Conservation (phyloP, 2,797 vertebrate genomes). For the Rhinophrynus dorsalis region DNA sequence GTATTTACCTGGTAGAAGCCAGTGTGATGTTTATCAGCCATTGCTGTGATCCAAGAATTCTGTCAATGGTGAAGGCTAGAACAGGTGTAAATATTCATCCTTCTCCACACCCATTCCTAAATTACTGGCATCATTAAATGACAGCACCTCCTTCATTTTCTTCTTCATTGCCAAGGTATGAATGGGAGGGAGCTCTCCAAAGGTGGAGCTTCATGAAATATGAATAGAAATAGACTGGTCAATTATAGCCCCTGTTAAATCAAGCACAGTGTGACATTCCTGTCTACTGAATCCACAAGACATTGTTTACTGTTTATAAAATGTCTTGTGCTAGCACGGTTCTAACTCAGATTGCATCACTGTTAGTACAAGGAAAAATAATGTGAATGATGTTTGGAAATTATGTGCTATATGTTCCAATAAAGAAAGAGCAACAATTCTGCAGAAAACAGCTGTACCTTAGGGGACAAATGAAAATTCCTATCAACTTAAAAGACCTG, state of each 20-base stretch:
- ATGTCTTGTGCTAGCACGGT: neutral
- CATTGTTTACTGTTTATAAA: neutral
- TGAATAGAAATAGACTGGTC: neutral
- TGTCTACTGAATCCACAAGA: neutral
- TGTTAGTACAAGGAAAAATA: too few species aligned
- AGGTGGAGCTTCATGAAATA: neutral
- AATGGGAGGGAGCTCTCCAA: slow-evolving; percentile 1
- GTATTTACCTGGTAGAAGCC: slow-evolving; percentile 22
- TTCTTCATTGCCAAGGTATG: neutral
- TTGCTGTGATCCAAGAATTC: neutral
- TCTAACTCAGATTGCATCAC: neutral
- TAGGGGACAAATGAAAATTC: too few species aligned
- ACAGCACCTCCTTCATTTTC: slow-evolving; percentile 12
- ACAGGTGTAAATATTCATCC: slow-evolving; percentile 7
- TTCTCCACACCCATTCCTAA: slow-evolving; percentile 19
- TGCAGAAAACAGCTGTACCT: too few species aligned
- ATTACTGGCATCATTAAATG: neutral
- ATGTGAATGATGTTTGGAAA: too few species aligned
- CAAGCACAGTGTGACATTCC: neutral
- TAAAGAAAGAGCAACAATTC: too few species aligned
- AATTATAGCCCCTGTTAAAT: neutral
- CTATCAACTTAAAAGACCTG: too few species aligned
- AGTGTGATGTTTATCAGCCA: slow-evolving; percentile 7
- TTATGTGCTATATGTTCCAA: too few species aligned
- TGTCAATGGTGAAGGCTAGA: neutral